These are phyloP conservation scores for Turritopsis dohrnii DNA, from an alignment of 30 jellyfish, hydroid and myxozoan genomes.

Conservation along the genomic window DNA sequence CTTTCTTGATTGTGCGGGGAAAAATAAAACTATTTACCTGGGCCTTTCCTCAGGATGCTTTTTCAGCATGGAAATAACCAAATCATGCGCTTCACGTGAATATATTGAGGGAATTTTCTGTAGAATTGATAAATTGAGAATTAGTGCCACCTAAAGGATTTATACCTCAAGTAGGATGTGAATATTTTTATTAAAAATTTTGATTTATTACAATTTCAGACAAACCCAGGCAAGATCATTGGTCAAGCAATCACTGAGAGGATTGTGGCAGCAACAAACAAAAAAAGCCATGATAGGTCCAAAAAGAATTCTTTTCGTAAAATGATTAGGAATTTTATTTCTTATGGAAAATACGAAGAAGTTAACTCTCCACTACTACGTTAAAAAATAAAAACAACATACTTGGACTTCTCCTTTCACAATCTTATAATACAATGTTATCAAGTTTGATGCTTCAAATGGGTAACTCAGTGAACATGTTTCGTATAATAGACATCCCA, in stretches of 20 bases:
- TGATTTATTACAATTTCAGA: no score
- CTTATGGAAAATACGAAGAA: background rate
- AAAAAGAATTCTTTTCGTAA: no score
- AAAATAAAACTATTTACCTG: conserved; percentile 57
- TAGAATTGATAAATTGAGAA: background rate
- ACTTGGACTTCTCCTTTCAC: conserved; percentile 87
- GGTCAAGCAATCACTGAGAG: no score
- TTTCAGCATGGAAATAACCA: conserved; percentile 38
- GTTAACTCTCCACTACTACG: background rate
- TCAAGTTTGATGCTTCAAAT: conserved; percentile 74
- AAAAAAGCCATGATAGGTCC: no score
- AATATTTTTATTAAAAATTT: no score
- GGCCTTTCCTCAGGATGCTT: conserved; percentile 89
- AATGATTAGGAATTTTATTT: background rate
- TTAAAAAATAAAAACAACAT: background rate
- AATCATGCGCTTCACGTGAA: conserved; percentile 30
- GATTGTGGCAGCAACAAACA: no score
- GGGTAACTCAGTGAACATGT: conserved; percentile 77
- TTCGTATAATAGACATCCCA: conserved; percentile 89
- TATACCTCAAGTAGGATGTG: no score
- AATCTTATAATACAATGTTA: conserved; percentile 67
- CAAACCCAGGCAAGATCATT: no score
- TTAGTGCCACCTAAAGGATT: no score
- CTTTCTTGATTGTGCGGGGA: no score
- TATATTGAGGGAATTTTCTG: conserved; percentile 54